Base-by-base conservation (phyloP, 2,888 invertebrate species). In the Heteromurus nitidus region DNA sequence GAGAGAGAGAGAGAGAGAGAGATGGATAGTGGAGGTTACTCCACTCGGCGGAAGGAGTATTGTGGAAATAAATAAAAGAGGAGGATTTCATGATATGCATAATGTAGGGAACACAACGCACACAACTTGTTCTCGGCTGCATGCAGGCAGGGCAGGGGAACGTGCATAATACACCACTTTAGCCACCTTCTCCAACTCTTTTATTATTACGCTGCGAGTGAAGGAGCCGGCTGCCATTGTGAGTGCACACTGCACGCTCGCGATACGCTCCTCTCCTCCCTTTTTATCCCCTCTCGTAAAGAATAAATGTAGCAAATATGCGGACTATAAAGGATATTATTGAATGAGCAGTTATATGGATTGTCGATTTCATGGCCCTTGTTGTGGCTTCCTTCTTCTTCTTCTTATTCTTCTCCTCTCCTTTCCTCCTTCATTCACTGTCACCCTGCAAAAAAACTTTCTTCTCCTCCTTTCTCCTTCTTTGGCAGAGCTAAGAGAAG, bases 231-330 rank as follows among this genome's bases (percentile, higher is more conserved):
- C 5, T 62, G 3, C 11, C 18, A 18, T 62, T 62, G 62, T 62
- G 3, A 31, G 7, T 30, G 30, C 18, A 18, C 11, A 31, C 53
- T 18, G 20, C 20, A 3, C n/a, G n/a, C n/a, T n/a, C n/a, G 36
- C 13, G 9, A 53, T 53, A 28, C 16, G 30, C 44, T 67, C 50
- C 60, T 60, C 69, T 79, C 65, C 42, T 65, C 65, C 50, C 26
- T 65, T 79, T 79, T 70, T 79, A 72, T 72, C 64, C 55, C 55
- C 69, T 72, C 65, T 79, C 79, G 79, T 72, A 70, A 72, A 79
- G 79, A 65, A 72, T 65, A 79, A 72, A 70, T 44, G 79, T 64
- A 22, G 28, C 55, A 44, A 70, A 55, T 70, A 70, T 69, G 62
- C 24, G 65, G 44, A 44, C 53, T 62, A 76, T 60, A 62, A 53